These are phyloP conservation scores for Bubalus kerabau DNA, from an alignment of 2,113 vertebrate species.

Conservation along the genomic window DNA sequence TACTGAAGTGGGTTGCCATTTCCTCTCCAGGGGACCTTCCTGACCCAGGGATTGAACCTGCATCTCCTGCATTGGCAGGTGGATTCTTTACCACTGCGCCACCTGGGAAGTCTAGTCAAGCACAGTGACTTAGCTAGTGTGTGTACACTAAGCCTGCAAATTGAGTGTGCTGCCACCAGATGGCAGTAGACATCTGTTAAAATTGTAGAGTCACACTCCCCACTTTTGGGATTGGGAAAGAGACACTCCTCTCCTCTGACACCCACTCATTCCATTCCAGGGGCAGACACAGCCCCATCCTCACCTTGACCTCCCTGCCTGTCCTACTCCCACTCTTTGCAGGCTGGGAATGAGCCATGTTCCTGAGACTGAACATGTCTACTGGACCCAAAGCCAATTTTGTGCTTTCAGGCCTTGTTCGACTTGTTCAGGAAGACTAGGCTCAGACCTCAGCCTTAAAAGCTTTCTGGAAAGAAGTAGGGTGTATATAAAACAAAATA, in stretches of 20 bases:
- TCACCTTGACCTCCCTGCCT: not conserved
- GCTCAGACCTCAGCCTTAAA: not conserved
- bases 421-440: not conserved
- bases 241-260: not conserved
- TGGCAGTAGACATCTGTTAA: not conserved
- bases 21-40: not conserved
- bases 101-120: not conserved
- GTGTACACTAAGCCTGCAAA: not conserved
- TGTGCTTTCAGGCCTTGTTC: not conserved
- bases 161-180: not conserved
- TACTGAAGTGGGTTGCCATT: not conserved
- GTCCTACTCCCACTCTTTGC: not conserved
- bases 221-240: not conserved
- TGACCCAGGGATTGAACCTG: not conserved
- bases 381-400: not conserved
- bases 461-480: not conserved
- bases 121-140: not conserved
- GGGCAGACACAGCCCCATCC: not conserved
- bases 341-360: not conserved
- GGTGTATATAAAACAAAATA: not conserved
- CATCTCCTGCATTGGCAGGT: not conserved
- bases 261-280: not conserved
- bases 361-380: not conserved
- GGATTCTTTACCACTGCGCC: not conserved
- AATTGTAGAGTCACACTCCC: not conserved